Evolutionary conservation across 2,113 vertebrate species (phyloP).

Genomic region (Malurus cyaneus): DNA sequence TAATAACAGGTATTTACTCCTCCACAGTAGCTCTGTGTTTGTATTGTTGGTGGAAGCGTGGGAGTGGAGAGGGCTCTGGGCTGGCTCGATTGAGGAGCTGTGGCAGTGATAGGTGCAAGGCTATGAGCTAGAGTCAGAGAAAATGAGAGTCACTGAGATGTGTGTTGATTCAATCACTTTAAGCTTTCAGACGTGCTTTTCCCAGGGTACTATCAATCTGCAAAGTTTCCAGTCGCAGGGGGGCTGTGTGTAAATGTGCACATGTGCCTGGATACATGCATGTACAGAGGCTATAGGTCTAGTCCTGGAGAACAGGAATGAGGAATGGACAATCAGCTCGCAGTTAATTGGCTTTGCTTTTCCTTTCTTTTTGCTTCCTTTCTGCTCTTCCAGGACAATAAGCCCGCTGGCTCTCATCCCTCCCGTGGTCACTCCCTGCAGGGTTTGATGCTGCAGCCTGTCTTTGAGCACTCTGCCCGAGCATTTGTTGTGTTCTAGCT

Average conservation of each 20-base stretch:
- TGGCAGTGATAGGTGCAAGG: background rate
- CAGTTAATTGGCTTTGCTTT: background rate
- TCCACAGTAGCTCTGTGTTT: background rate
- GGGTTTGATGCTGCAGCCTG: background rate
- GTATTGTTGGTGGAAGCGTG: rapidly evolving
- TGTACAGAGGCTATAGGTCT: background rate
- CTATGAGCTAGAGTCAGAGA: rapidly evolving
- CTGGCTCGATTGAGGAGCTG: rapidly evolving
- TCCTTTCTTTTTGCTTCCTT: background rate
- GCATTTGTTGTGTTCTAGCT: background rate
- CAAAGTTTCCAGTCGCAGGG: background rate
- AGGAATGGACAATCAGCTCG: background rate
- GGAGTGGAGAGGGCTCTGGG: background rate
- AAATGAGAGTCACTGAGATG: background rate
- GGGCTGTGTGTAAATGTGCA: rapidly evolving
- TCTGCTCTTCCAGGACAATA: background rate
- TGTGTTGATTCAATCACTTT: background rate
- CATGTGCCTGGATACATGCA: rapidly evolving
- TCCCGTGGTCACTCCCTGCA: background rate
- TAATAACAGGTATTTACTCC: background rate
- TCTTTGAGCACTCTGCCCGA: background rate
- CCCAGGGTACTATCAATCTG: background rate
- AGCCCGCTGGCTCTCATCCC: rapidly evolving
- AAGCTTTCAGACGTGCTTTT: background rate
- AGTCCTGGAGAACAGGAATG: background rate